Percentiles rank a stretch among this genome's conserved stretches.
phyloP scores from a whole-genome alignment of 2,797 vertebrate genomes.

The Ciconia nigra region DNA sequence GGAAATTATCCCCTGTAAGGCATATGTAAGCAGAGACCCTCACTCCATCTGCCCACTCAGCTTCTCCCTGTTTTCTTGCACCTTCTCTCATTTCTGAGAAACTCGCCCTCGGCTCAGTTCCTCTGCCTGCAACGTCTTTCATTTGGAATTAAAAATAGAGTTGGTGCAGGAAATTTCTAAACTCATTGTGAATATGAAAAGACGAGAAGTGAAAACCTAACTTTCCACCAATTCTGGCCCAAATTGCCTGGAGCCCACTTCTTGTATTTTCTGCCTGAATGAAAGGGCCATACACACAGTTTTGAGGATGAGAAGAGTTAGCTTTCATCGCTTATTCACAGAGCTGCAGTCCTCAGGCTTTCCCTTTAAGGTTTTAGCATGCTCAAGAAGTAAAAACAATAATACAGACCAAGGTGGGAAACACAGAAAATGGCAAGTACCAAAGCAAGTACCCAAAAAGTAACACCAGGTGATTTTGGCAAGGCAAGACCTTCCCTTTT shows the following conservation, averaged over 20 bases:
- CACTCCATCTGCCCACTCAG: not conserved
- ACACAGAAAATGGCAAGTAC: not conserved
- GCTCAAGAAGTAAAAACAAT: not conserved
- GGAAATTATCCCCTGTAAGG: not conserved
- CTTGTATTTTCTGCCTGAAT: not conserved
- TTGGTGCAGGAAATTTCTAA: not conserved
- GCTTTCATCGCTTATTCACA: not conserved
- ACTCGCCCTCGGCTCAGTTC: not conserved
- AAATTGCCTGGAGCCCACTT: not conserved
- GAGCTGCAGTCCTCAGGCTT: not conserved
- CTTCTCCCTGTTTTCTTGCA: not conserved
- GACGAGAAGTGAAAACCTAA: not conserved
- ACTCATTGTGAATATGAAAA: not conserved
- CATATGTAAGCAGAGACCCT: not conserved
- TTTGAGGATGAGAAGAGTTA: not conserved
- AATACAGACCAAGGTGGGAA: not conserved
- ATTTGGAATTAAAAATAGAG: constrained; percentile 7
- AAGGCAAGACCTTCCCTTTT: not conserved
- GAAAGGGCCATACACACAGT: not conserved
- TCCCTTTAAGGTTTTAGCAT: not conserved
- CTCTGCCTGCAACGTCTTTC: not conserved
- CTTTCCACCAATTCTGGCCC: not conserved
- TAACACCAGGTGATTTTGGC: not conserved
- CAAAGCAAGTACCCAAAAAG: not conserved
- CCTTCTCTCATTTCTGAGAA: constrained; percentile 13